Percentiles rank a stretch among this genome's conserved stretches.
phyloP scores from a whole-genome alignment of 53 echinoderm and acorn worm genomes.

The Mesocentrotus franciscanus region DNA sequence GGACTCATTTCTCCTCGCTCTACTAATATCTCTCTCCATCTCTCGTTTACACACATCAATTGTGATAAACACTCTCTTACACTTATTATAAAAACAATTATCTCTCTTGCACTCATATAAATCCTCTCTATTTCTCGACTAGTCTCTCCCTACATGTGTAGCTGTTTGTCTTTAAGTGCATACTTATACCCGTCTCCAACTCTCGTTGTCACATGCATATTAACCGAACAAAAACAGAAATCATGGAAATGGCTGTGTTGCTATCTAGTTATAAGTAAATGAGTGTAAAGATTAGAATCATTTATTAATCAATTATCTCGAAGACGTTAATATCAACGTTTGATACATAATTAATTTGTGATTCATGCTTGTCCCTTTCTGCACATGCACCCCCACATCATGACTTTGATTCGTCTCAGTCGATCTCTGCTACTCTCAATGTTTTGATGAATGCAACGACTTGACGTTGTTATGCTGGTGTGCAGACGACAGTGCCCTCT shows the following conservation, averaged over 20 bases:
- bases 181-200: background rate
- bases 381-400: background rate
- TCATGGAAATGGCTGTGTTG: background rate
- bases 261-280: background rate
- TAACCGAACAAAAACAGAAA: background rate
- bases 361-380: background rate
- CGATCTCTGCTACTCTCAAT: background rate
- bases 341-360: background rate
- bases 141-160: background rate
- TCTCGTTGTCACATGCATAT: background rate
- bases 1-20: background rate
- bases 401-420: constrained; percentile 9
- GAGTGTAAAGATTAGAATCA: background rate
- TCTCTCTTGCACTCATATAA: background rate
- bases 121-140: background rate
- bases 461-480: background rate
- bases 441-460: constrained; percentile 28
- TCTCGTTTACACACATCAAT: background rate
- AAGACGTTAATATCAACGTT: background rate
- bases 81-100: background rate
- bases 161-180: background rate
- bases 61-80: background rate
- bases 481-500: background rate
- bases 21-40: background rate
- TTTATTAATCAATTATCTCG: background rate